Evolutionary conservation across 2,797 vertebrate species (phyloP), one percentile per base, ranked within the genome.

Genomic region (Xenops minutus): DNA sequence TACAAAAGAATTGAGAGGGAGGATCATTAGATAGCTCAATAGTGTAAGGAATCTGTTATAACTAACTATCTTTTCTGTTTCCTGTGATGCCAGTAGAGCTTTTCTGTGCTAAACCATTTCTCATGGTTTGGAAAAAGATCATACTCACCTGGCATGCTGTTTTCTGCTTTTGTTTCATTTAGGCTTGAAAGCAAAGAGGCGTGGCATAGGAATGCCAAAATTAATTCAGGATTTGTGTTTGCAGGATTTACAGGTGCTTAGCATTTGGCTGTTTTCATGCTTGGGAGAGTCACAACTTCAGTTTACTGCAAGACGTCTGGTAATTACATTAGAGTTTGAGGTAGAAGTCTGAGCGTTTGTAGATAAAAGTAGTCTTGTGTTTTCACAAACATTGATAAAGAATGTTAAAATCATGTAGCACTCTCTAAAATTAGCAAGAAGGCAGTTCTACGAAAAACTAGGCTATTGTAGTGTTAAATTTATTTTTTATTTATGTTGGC

Each of bases 221-320:
- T 86, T 58, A 75, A 58, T 81, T 92, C 46, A 41, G 66, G 77
- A 73, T 78, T 80, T 76, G 11, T 85, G 21, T 88, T 89, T 88
- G 39, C 71, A 81, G 66, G 88, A 62, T 88, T 92, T 93, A 63
- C 46, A 88, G 76, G 37, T 96, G 90, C 94, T 91, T 79, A 93
- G 55, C 75, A 81, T 87, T 96, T 95, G 93, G 22, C 79, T 91
- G 29, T 29, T 89, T 82, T 95, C 63, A 44, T 89, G 46, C 71
- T 94, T 95, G 72, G 36, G 66, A 64, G 22, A 85, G 30, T 92
- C 56, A 91, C 68, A 79, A 21, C 46, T 97, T 94, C 78, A 64
- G 30, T 85, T 95, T 91, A 78, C 67, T 80, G 6, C 59, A 61
- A 64, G 66, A 41, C 13, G 11, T 26, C 46, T 68, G 66, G 21